phyloP scores from a whole-genome alignment of 2,888 invertebrate species.

The Drosophila borealis region DNA sequence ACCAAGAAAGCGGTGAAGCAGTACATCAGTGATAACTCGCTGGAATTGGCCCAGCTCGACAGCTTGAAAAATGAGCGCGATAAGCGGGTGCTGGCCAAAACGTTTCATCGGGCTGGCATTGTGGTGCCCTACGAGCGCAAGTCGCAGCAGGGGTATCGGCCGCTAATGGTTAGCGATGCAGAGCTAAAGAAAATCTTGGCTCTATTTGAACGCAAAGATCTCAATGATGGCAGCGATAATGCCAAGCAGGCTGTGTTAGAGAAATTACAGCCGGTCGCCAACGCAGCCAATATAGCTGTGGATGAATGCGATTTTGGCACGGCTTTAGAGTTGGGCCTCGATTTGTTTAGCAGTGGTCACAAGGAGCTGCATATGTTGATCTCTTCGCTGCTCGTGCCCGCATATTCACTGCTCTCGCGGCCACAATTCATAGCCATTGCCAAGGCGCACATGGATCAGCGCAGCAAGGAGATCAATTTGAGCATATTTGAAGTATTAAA shows the following conservation, averaged over 20 bases:
- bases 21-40: constrained; percentile 87
- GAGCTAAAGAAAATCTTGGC: constrained; percentile 89
- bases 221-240: constrained; percentile 66
- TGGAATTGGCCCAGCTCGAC: constrained; percentile 87
- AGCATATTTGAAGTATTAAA: constrained; percentile 84
- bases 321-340: constrained; percentile 94
- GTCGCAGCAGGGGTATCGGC: constrained; percentile 94
- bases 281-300: constrained; percentile 89
- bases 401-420: constrained; percentile 91
- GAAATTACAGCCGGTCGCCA: constrained; percentile 92
- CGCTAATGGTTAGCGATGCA: constrained; percentile 89
- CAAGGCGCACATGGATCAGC: constrained; percentile 90
- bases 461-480: constrained; percentile 87
- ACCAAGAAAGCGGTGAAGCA: constrained; percentile 88
- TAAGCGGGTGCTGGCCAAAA: constrained; percentile 88
- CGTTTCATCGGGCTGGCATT: constrained; percentile 93
- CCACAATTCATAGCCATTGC: constrained; percentile 90
- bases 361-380: constrained; percentile 89
- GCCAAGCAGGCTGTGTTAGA: constrained; percentile 88
- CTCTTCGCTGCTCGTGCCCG: constrained; percentile 88
- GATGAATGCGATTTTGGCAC: constrained; percentile 98
- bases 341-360: constrained; percentile 92
- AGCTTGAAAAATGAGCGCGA: constrained; percentile 88
- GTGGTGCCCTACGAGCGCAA: constrained; percentile 93
- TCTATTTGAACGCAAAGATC: constrained; percentile 86